phyloP scores from a whole-genome alignment of 2,113 vertebrate species.

The Mus spicilegus region DNA sequence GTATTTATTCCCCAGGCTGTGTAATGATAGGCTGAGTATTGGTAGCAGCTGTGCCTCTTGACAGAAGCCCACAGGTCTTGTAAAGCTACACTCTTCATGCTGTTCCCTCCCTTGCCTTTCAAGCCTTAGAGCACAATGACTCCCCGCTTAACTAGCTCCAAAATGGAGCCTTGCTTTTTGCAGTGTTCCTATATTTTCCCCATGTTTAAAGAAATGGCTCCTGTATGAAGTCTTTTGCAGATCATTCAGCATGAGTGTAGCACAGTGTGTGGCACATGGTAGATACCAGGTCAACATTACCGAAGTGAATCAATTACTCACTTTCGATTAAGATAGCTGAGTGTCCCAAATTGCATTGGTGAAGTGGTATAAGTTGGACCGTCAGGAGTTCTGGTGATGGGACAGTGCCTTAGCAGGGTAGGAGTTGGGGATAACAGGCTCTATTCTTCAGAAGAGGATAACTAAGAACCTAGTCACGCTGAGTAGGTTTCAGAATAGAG shows the following conservation, averaged over 20 bases:
- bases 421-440: background rate
- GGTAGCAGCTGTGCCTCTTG: background rate
- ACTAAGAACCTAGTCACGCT: background rate
- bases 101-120: constrained; percentile 29
- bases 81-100: background rate
- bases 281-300: background rate
- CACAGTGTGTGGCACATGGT: background rate
- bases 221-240: background rate
- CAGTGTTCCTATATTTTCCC: background rate
- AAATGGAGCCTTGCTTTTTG: background rate
- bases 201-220: background rate
- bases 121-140: background rate
- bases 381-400: background rate
- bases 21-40: constrained; percentile 26
- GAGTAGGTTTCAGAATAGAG: background rate
- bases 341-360: constrained; percentile 1
- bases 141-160: background rate
- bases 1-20: constrained; percentile 48
- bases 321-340: background rate
- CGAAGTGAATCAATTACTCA: constrained; percentile 8
- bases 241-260: background rate
- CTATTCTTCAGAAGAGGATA: background rate
- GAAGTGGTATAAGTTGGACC: background rate
- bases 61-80: background rate
- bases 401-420: background rate